A percentile compares a stretch with the other conserved stretches of the same genome.
Evolutionary conservation across 37 sponge, comb jelly and placozoan species (phyloP).

Genomic region (Agelas oroides): DNA sequence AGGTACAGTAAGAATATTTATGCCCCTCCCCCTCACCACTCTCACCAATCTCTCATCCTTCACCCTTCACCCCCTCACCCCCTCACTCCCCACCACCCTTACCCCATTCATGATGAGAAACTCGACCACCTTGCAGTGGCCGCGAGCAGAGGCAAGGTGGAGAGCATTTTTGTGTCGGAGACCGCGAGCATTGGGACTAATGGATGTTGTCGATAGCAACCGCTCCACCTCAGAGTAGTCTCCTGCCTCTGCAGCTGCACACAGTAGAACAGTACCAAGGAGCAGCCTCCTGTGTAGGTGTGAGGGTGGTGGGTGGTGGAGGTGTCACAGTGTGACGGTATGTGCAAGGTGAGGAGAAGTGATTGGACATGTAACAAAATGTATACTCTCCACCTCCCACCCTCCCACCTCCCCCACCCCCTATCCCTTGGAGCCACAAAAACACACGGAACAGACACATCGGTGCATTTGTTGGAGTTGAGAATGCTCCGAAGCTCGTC

Average conservation of each 20-base stretch:
- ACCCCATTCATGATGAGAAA: slow-evolving; percentile 62
- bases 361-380: too few species aligned
- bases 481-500: slow-evolving; percentile 20
- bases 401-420: too few species aligned
- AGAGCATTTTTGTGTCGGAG: slow-evolving; percentile 83
- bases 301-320: background rate
- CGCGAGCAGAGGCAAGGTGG: slow-evolving; percentile 66
- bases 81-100: background rate
- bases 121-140: slow-evolving; percentile 50
- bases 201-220: slow-evolving; percentile 17
- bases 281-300: slow-evolving; percentile 60
- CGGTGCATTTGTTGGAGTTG: background rate
- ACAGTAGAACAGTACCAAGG: slow-evolving; percentile 69
- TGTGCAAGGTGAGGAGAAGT: too few species aligned
- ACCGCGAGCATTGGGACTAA: slow-evolving; percentile 73
- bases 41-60: too few species aligned
- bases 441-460: background rate
- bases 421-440: background rate
- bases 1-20: background rate
- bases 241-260: slow-evolving; percentile 78
- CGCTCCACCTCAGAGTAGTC: slow-evolving; percentile 57
- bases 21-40: background rate
- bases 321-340: background rate
- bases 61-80: background rate
- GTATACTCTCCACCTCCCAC: too few species aligned